Evolutionary conservation across 1,140 invertebrate genomes (phyloP).

Genomic region (Acromyrmex heyeri): DNA sequence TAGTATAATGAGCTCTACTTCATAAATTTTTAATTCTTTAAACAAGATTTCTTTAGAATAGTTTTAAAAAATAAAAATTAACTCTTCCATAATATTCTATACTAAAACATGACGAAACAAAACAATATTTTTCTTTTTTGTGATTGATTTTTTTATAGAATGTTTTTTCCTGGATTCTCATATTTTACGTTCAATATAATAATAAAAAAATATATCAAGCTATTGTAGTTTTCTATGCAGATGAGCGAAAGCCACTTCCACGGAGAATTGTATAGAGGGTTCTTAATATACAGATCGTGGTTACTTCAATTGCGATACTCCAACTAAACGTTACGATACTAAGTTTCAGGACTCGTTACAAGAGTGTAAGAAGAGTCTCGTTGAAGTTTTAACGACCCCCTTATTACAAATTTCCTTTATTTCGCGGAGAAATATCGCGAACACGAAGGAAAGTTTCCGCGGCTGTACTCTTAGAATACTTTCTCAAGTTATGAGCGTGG

Average conservation of each 20-base stretch:
- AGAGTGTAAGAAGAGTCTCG: constrained; percentile 56
- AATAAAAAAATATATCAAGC: neutral
- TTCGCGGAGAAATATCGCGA: constrained; percentile 61
- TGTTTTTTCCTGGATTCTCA: neutral
- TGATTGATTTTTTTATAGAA: neutral
- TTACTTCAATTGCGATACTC: constrained; percentile 49
- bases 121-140: neutral
- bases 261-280: constrained; percentile 28
- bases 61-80: neutral
- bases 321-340: constrained; percentile 58
- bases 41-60: neutral
- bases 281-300: constrained; percentile 59
- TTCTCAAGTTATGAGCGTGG: constrained; percentile 18
- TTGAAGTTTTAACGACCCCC: constrained; percentile 61
- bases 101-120: neutral
- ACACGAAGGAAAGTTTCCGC: constrained; percentile 35
- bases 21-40: neutral
- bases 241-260: constrained; percentile 8
- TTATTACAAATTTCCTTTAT: constrained; percentile 64
- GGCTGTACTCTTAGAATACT: constrained; percentile 37
- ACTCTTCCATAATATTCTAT: neutral
- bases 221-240: constrained; percentile 1
- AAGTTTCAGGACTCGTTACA: constrained; percentile 59
- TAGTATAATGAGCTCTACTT: neutral
- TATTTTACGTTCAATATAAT: neutral